These are phyloP conservation scores for Antheraea assamensis DNA, from an alignment of 2,888 invertebrate species.

Conservation along the genomic window DNA sequence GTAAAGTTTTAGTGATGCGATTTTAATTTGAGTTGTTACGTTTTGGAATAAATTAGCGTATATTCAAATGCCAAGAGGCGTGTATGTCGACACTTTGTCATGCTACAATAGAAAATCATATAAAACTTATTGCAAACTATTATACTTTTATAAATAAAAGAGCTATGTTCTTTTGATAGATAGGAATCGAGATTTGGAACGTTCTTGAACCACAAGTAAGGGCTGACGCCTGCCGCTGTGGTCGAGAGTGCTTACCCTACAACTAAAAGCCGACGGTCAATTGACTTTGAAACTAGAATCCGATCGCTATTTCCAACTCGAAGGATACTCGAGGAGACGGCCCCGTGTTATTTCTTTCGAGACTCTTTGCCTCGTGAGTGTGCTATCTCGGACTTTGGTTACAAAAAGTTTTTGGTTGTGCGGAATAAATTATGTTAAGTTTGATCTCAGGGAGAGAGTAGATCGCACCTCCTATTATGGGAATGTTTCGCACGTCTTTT, in stretches of 20 bases:
- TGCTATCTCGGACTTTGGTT: conserved; percentile 17
- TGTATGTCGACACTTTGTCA: no score
- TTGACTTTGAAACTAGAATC: conserved; percentile 56
- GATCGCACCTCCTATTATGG: not conserved
- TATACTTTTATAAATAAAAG: not conserved
- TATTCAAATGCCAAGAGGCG: no score
- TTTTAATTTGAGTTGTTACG: no score
- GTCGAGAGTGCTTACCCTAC: conserved; percentile 36
- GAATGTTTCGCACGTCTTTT: not conserved
- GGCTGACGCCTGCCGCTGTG: conserved; percentile 23
- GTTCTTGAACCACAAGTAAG: conserved; percentile 22
- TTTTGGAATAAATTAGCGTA: no score
- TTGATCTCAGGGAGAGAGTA: not conserved
- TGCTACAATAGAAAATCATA: no score
- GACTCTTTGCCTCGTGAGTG: conserved; percentile 23
- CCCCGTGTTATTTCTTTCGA: conserved; percentile 36
- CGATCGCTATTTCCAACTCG: conserved; percentile 44
- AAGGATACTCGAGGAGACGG: conserved; percentile 35
- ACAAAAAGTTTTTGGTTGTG: conserved; percentile 8
- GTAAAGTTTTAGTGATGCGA: no score
- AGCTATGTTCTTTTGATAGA: not conserved
- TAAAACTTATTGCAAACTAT: no score
- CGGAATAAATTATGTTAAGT: conserved; percentile 10
- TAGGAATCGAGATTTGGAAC: conserved; percentile 1
- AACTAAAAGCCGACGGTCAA: conserved; percentile 42